Conservation (phyloP, 2,888 invertebrate species). For the Balanococcus diminutus region DNA sequence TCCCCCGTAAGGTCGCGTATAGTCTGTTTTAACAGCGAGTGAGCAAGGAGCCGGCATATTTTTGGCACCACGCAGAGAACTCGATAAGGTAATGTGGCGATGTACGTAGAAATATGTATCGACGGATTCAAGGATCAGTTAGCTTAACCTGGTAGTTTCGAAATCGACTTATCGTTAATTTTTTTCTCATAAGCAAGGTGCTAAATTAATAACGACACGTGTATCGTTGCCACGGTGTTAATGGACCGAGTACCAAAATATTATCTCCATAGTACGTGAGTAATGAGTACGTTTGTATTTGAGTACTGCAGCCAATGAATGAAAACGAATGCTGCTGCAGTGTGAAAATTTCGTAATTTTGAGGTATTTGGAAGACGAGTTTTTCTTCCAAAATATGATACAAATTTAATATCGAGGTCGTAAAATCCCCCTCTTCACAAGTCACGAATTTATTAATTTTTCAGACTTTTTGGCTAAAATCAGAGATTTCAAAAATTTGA, state of each 20-base stretch:
- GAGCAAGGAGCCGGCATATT: not conserved
- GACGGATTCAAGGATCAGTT: constrained; percentile 5
- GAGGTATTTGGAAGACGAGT: too few species aligned
- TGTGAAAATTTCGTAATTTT: too few species aligned
- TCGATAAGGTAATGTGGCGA: not conserved
- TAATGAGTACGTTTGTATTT: too few species aligned
- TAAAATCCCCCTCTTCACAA: too few species aligned
- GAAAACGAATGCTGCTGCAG: not conserved
- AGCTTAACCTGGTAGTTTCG: not conserved
- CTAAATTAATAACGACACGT: not conserved
- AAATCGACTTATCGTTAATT: not conserved
- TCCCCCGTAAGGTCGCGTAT: too few species aligned
- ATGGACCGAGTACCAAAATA: not conserved
- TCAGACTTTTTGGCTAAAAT: too few species aligned
- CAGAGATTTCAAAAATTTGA: too few species aligned
- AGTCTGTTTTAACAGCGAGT: not conserved
- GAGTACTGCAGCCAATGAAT: not conserved
- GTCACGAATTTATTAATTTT: too few species aligned
- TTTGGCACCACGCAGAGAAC: not conserved
- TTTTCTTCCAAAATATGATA: too few species aligned
- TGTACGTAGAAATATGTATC: not conserved
- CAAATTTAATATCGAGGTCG: too few species aligned
- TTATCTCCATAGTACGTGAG: not conserved
- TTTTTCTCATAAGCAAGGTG: not conserved
- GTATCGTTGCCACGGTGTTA: not conserved